Evolutionary conservation across 2,113 vertebrate genomes (phyloP), one percentile per base, ranked within the genome.

Genomic region (Poeciliopsis turrubarensis): DNA sequence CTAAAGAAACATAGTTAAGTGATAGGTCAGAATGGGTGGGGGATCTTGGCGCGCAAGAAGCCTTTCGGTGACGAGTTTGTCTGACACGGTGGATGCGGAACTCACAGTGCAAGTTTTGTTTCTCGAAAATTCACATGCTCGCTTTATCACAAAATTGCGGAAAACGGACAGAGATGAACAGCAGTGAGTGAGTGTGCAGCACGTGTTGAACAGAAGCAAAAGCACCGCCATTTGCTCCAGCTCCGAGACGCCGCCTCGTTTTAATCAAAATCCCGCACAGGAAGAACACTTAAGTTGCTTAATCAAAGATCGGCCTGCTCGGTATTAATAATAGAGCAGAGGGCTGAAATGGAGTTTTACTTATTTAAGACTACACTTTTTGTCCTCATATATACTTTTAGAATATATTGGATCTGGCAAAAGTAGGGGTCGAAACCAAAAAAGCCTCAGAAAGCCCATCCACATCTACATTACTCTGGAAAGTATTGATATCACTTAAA

Each of bases 321-420:
- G 65, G 79, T 95, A 95, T 95, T 95, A 95, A 95, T 95, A 95
- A 95, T 95, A 87, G 90, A 95, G 89, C 81, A 89, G 87, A 87
- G 86, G 73, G 84, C 87, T 94, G 93, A 89, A 94, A 95, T 95
- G 90, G 92, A 94, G 93, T 95, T 95, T 95, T 94, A 95, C 94
- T 95, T 94, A 95, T 95, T 95, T 90, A 95, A 90, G 83, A 91
- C 92, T 80, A 88, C 82, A 89, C 91, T 88, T 91, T 87, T 87
- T 91, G 85, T 88, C 81, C 87, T 92, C 82, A 85, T 89, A 85
- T 89, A 91, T 92, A 93, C 91, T 89, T 94, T 90, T 84, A 84
- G 79, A 86, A 78, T 91, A 89, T 90, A 89, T 94, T 68, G 74
- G 73, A 68, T 78, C 77, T 81, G 77, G 85, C 66, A 60, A 64